Percentiles rank a stretch among this genome's conserved stretches.
phyloP scores from a whole-genome alignment of 2,888 invertebrate species.

The Cartodere bifasciata region DNA sequence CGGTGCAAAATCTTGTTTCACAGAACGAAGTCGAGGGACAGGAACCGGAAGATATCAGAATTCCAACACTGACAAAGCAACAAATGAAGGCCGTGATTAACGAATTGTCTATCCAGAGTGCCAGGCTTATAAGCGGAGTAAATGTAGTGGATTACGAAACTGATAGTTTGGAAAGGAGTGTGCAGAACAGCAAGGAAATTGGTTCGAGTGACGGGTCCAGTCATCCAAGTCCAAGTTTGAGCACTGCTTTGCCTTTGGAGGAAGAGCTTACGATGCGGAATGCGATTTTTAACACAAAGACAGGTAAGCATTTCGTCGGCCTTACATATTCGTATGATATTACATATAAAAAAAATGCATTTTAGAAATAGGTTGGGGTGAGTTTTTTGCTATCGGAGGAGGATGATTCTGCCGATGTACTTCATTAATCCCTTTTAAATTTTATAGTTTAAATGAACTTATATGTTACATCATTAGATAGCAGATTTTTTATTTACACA shows the following conservation, averaged over 20 bases:
- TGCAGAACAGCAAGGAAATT: conserved; percentile 34
- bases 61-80: conserved; percentile 42
- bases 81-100: conserved; percentile 51
- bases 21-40: conserved; percentile 29
- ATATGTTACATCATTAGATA: too few relatives aligned
- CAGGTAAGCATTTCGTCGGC: conserved; percentile 33
- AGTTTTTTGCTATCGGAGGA: too few relatives aligned
- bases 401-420: too few relatives aligned
- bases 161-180: conserved; percentile 57
- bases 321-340: neutral
- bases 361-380: too few relatives aligned
- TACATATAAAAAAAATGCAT: too few relatives aligned
- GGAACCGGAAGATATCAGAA: conserved; percentile 24
- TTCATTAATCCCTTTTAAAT: too few relatives aligned
- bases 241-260: conserved; percentile 61
- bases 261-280: conserved; percentile 72
- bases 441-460: too few relatives aligned
- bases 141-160: conserved; percentile 48
- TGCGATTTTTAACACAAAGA: conserved; percentile 53
- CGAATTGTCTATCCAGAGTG: conserved; percentile 32
- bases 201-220: conserved; percentile 48
- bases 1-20: conserved; percentile 24
- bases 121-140: conserved; percentile 11
- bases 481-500: too few relatives aligned
- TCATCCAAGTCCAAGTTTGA: conserved; percentile 62